These are phyloP conservation scores for Drosophila fulvimacula DNA, from an alignment of 2,888 invertebrate species.

Conservation along the genomic window DNA sequence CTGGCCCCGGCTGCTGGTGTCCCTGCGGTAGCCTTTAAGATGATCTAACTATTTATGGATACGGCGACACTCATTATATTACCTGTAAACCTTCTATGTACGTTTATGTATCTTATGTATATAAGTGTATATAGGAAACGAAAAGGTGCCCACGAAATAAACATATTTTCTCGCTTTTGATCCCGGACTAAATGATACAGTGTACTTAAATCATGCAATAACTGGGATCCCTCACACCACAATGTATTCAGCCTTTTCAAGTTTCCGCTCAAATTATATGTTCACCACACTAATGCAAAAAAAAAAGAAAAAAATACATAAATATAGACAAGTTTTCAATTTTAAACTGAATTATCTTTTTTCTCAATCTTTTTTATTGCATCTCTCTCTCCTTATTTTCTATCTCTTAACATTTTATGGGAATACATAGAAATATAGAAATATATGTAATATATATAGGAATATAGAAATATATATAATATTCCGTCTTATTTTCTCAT, in stretches of 20 bases:
- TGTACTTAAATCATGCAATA: not conserved
- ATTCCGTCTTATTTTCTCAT: too few species aligned
- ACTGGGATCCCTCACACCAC: not conserved
- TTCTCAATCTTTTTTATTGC: too few species aligned
- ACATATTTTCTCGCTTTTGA: constrained; percentile 8
- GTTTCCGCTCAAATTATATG: constrained; percentile 1
- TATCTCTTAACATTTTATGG: too few species aligned
- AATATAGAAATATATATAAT: too few species aligned
- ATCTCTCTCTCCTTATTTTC: too few species aligned
- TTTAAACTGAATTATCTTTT: too few species aligned
- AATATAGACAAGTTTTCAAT: too few species aligned
- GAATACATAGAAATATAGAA: too few species aligned
- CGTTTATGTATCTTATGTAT: constrained; percentile 6
- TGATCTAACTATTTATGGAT: not conserved
- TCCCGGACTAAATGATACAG: not conserved
- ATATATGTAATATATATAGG: too few species aligned
- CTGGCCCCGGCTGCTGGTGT: constrained; percentile 5
- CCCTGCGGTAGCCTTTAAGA: constrained; percentile 14
- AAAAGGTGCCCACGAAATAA: constrained; percentile 11
- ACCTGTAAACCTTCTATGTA: constrained; percentile 17
- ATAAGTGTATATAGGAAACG: constrained; percentile 6
- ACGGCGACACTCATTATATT: not conserved
- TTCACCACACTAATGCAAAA: not conserved
- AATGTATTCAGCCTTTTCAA: not conserved
- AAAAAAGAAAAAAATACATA: not conserved